Evolutionary conservation across 2,797 vertebrate genomes (phyloP).

Genomic region (Siniperca obscura): DNA sequence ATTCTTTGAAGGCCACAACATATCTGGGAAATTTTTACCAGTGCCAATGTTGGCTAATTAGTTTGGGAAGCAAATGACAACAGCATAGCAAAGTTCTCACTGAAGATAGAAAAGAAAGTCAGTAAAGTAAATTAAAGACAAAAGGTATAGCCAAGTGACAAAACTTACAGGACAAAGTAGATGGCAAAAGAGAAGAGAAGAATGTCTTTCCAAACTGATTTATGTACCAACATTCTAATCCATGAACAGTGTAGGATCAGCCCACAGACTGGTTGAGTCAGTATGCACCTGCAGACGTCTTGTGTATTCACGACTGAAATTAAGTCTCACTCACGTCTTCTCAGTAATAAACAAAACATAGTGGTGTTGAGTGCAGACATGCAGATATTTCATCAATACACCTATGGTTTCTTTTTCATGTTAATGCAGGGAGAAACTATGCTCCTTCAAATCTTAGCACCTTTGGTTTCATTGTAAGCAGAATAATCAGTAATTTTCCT

Average conservation of each 20-base stretch:
- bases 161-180: neutral
- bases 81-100: neutral
- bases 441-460: neutral
- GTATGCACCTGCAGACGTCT: slow-evolving; percentile 46
- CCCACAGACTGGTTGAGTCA: slow-evolving; percentile 23
- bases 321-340: slow-evolving; percentile 13
- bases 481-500: no score
- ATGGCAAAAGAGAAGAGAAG: neutral
- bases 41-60: neutral
- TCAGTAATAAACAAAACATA: slow-evolving; percentile 40
- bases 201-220: neutral
- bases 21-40: neutral
- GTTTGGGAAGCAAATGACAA: neutral
- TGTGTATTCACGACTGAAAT: slow-evolving; percentile 33
- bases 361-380: slow-evolving; percentile 43
- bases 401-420: neutral
- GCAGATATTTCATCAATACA: slow-evolving; percentile 38
- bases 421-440: slow-evolving; percentile 4
- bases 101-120: neutral
- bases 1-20: neutral
- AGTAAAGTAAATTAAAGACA: neutral
- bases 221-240: neutral
- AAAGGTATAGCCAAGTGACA: neutral
- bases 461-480: neutral
- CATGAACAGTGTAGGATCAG: neutral